These are phyloP conservation scores for Cynopterus brachyotis DNA, from an alignment of 2,113 vertebrate species.

Conservation along the genomic window DNA sequence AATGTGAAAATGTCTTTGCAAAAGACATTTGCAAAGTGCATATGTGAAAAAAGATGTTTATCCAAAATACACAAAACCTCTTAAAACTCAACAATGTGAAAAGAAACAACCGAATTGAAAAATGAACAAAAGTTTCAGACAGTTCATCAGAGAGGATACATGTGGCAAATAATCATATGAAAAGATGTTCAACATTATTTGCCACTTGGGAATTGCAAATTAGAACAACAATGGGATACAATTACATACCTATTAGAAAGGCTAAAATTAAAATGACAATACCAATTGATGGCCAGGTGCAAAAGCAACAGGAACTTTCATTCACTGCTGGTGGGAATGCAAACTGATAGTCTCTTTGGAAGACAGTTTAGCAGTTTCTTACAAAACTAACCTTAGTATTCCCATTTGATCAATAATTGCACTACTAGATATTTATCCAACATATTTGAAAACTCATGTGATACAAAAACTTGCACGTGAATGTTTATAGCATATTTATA, in stretches of 20 bases:
- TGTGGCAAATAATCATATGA: not conserved
- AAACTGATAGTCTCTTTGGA: not conserved
- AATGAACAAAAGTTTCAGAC: not conserved
- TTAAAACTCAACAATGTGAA: not conserved
- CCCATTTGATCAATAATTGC: not conserved
- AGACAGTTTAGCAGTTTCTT: not conserved
- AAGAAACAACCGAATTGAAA: not conserved
- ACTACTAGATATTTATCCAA: conserved; percentile 5
- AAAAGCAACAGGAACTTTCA: conserved; percentile 5
- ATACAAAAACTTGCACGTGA: not conserved
- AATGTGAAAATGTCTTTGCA: not conserved
- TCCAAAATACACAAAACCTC: not conserved
- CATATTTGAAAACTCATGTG: not conserved
- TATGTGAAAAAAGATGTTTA: not conserved
- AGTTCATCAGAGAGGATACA: not conserved
- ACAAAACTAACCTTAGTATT: not conserved
- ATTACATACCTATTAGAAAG: not conserved
- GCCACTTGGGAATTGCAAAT: not conserved
- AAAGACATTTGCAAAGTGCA: not conserved
- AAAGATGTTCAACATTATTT: not conserved
- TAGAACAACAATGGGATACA: not conserved
- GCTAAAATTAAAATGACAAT: not conserved
- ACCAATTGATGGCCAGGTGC: not conserved
- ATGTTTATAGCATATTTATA: not conserved
- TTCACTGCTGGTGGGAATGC: not conserved